Conservation (phyloP, 2,113 vertebrate genomes). For the Morone chrysops region DNA sequence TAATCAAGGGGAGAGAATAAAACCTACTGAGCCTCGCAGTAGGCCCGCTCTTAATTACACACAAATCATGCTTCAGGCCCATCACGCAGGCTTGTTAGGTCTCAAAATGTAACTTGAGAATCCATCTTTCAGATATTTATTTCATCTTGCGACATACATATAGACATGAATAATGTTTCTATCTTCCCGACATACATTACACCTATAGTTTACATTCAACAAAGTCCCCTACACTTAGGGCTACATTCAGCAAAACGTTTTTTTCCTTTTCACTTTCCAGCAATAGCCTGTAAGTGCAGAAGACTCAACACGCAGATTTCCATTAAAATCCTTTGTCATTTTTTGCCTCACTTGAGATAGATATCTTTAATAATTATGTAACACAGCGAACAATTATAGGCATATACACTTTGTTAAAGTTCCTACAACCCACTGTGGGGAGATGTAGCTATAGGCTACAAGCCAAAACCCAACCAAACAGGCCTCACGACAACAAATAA, state of each 20-base stretch:
- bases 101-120: slow-evolving; percentile 45
- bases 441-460: slow-evolving; percentile 17
- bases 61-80: slow-evolving; percentile 55
- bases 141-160: slow-evolving; percentile 57
- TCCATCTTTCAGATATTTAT: slow-evolving; percentile 63
- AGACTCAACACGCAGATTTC: slow-evolving; percentile 43
- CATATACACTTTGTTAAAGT: slow-evolving; percentile 38
- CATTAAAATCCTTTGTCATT: slow-evolving; percentile 41
- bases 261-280: slow-evolving; percentile 29
- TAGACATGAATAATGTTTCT: slow-evolving; percentile 66
- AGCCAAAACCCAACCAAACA: slow-evolving; percentile 45
- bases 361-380: slow-evolving; percentile 56
- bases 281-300: slow-evolving; percentile 42
- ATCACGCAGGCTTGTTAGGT: slow-evolving; percentile 33
- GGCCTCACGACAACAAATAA: slow-evolving; percentile 68
- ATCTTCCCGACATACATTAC: slow-evolving; percentile 65
- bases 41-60: slow-evolving; percentile 54
- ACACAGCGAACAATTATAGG: slow-evolving; percentile 45
- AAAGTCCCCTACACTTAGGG: slow-evolving; percentile 52
- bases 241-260: slow-evolving; percentile 70
- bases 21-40: slow-evolving; percentile 44
- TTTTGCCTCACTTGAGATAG: slow-evolving; percentile 46
- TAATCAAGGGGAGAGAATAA: slow-evolving; percentile 25
- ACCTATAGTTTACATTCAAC: slow-evolving; percentile 77
- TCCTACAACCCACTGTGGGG: slow-evolving; percentile 34